Conservation (phyloP, 2,888 invertebrate genomes). For the Oscheius onirici region DNA sequence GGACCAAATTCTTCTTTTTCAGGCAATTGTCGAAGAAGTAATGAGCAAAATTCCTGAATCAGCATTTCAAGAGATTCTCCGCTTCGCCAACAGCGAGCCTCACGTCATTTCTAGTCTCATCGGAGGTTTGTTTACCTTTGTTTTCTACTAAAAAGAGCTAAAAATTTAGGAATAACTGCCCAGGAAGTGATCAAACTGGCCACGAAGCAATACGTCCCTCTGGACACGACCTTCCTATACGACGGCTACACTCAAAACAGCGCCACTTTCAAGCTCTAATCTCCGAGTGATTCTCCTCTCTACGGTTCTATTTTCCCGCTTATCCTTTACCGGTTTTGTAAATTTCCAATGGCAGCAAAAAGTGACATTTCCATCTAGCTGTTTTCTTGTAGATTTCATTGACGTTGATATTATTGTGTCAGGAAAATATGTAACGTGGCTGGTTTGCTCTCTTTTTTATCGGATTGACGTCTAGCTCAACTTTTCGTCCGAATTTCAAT, state of each 20-base stretch:
- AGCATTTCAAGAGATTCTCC: constrained; percentile 44
- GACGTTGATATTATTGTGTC: not conserved
- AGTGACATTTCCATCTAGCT: not conserved
- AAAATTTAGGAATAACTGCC: constrained; percentile 79
- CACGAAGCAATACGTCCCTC: constrained; percentile 93
- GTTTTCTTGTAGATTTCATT: not conserved
- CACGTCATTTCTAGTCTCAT: constrained; percentile 92
- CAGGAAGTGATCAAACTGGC: constrained; percentile 94
- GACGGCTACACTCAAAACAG: constrained; percentile 77
- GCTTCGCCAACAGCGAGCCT: constrained; percentile 77
- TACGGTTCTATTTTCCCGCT: not conserved
- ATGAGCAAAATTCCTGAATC: constrained; percentile 19
- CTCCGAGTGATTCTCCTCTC: too few relatives aligned
- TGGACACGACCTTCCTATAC: constrained; percentile 93
- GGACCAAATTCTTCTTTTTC: not conserved
- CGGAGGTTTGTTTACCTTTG: constrained; percentile 73
- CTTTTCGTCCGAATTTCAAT: too few relatives aligned
- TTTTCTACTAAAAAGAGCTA: not conserved
- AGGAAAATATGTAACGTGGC: too few relatives aligned
- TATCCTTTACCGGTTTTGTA: not conserved
- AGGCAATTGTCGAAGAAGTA: constrained; percentile 6
- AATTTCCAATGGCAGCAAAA: too few relatives aligned
- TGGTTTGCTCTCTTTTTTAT: too few relatives aligned
- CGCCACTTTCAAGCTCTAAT: constrained; percentile 38
- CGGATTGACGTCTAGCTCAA: too few relatives aligned